Evolutionary conservation across 1,140 invertebrate species (phyloP).

Genomic region (Drosophila erecta): DNA sequence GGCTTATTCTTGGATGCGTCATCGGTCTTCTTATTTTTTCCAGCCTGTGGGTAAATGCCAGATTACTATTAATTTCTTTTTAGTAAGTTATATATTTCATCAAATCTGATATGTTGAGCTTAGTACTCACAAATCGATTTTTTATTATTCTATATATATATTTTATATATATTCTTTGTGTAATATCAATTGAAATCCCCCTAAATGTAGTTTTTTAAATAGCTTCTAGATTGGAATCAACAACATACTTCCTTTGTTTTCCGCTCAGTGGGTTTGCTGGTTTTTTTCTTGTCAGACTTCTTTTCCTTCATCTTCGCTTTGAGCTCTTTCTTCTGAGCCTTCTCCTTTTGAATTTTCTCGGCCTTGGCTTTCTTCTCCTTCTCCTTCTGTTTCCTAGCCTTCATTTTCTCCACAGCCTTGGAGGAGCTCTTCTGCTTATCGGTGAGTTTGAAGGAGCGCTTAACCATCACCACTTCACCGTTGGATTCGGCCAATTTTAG

Average conservation of each 20-base stretch:
- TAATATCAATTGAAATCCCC: no score
- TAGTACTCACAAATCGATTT: no score
- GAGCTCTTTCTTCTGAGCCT: neutral
- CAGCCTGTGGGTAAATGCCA: slow-evolving; percentile 8
- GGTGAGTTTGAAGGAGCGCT: slow-evolving; percentile 54
- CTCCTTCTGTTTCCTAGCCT: slow-evolving; percentile 13
- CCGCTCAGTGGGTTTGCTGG: slow-evolving; percentile 15
- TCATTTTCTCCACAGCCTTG: slow-evolving; percentile 41
- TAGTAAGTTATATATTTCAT: no score
- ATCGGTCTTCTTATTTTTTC: slow-evolving; percentile 12
- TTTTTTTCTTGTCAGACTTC: neutral
- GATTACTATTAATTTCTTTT: neutral
- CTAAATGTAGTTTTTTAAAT: no score
- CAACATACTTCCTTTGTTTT: slow-evolving; percentile 19
- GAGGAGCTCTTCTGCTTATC: slow-evolving; percentile 2
- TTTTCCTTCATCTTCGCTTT: neutral
- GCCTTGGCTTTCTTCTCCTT: slow-evolving; percentile 14
- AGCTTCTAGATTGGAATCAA: neutral
- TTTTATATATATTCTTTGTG: no score
- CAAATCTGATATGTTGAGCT: no score
- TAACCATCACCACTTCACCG: slow-evolving; percentile 43
- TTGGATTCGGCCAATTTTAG: slow-evolving; percentile 27
- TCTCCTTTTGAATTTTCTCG: neutral
- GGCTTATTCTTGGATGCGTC: neutral
- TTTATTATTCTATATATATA: no score